Percentiles rank a stretch among this genome's conserved stretches.
phyloP scores from a whole-genome alignment of 2,888 invertebrate genomes.

The Xylocampa areola region DNA sequence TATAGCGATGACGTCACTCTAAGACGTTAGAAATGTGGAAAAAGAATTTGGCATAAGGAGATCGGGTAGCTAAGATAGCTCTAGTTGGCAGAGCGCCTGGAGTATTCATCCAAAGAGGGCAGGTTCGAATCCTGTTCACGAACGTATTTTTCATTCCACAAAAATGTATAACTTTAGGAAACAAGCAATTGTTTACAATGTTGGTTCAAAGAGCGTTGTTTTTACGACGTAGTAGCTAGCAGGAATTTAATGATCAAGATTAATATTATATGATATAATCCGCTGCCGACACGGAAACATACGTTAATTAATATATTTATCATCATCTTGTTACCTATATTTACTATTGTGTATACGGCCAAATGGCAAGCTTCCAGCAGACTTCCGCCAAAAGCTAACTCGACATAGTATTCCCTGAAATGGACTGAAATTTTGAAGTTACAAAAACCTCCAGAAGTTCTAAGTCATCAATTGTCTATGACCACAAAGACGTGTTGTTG shows the following conservation, averaged over 20 bases:
- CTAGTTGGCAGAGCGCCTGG: too few relatives aligned
- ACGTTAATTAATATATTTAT: constrained; percentile 32
- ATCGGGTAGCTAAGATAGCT: too few relatives aligned
- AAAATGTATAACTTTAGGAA: too few relatives aligned
- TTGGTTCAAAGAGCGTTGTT: not conserved
- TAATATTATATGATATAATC: not conserved
- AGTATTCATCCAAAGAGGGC: too few relatives aligned
- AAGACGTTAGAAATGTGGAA: too few relatives aligned
- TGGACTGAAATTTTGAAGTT: constrained; percentile 35
- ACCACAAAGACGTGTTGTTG: not conserved
- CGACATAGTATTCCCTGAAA: constrained; percentile 42
- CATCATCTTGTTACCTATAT: constrained; percentile 48
- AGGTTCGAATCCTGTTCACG: too few relatives aligned
- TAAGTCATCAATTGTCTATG: not conserved
- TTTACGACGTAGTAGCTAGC: not conserved
- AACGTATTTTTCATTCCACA: too few relatives aligned
- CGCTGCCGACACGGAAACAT: constrained; percentile 7
- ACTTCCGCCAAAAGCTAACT: constrained; percentile 53
- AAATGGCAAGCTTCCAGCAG: constrained; percentile 73
- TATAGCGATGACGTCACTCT: too few relatives aligned
- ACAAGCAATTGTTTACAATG: too few relatives aligned
- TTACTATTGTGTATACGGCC: constrained; percentile 61
- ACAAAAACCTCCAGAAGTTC: constrained; percentile 15
- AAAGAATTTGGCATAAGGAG: too few relatives aligned
- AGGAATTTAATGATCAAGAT: not conserved